Conservation (phyloP, 1,140 invertebrate species). For the Zelostemma sp. region DNA sequence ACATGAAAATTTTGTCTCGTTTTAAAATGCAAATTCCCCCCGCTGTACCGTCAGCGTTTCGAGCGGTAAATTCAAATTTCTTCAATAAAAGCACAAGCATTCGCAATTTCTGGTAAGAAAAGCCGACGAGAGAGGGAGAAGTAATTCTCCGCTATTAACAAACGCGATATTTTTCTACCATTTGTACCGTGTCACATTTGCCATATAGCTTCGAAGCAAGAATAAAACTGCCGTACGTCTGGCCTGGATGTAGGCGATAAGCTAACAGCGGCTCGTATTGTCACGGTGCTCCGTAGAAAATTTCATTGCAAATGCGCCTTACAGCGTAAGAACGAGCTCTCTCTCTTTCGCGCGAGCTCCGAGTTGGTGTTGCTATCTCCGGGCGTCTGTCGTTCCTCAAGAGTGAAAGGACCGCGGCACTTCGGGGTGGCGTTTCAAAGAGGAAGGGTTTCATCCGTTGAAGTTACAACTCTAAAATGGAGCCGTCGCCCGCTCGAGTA, state of each 20-base stretch:
- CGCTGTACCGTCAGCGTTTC: no score
- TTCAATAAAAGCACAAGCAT: background rate
- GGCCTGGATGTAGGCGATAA: conserved; percentile 25
- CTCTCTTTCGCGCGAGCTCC: conserved; percentile 7
- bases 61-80: no score
- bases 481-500: conserved; percentile 43
- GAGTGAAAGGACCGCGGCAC: conserved; percentile 35
- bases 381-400: conserved; percentile 33
- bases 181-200: background rate
- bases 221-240: background rate
- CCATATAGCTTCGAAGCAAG: background rate
- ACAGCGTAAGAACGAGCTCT: conserved; percentile 8
- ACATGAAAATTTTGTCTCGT: no score
- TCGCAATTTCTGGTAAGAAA: no score
- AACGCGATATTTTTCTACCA: no score
- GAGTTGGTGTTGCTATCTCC: conserved; percentile 11
- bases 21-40: no score
- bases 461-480: conserved; percentile 53
- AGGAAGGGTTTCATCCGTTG: conserved; percentile 19
- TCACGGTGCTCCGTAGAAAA: conserved; percentile 33
- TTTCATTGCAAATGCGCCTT: conserved; percentile 31
- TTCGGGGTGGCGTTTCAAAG: conserved; percentile 43
- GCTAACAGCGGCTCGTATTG: conserved; percentile 37
- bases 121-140: no score
- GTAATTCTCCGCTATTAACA: no score